phyloP scores from a whole-genome alignment of 1,140 invertebrate species.

The Galendromus occidentalis region DNA sequence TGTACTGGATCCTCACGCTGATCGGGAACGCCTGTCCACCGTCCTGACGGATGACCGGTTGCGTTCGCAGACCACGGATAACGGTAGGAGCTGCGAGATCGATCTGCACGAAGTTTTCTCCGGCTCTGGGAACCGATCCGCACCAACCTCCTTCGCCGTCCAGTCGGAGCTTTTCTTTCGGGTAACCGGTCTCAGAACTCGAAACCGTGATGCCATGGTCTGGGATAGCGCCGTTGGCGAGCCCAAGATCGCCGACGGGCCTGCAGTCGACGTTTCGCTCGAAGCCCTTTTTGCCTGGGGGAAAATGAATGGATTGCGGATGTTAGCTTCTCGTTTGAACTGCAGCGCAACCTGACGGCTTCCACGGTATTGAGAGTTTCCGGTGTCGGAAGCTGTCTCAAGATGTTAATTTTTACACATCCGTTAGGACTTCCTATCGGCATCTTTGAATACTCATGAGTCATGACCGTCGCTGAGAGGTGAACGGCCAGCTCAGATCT shows the following conservation, averaged over 20 bases:
- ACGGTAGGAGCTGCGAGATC: constrained; percentile 76
- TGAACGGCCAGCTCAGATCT: too few species aligned
- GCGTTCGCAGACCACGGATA: constrained; percentile 66
- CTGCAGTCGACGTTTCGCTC: constrained; percentile 67
- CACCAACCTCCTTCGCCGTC: constrained; percentile 70
- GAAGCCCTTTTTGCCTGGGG: constrained; percentile 41
- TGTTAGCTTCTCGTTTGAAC: too few species aligned
- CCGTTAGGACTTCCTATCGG: too few species aligned
- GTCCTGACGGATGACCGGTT: constrained; percentile 50
- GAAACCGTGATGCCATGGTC: constrained; percentile 72
- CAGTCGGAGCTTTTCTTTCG: constrained; percentile 46
- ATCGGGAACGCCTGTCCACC: constrained; percentile 63
- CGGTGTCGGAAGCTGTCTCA: too few species aligned
- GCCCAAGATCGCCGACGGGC: constrained; percentile 62
- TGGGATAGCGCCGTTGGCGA: constrained; percentile 68
- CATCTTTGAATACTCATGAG: too few species aligned
- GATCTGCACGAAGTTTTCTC: constrained; percentile 61
- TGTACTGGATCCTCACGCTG: constrained; percentile 63
- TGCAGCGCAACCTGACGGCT: too few species aligned
- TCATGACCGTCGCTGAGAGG: too few species aligned
- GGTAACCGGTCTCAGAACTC: constrained; percentile 52
- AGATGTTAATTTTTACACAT: too few species aligned
- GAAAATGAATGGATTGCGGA: neutral
- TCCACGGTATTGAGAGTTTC: too few species aligned
- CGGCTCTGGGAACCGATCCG: constrained; percentile 56